These are phyloP conservation scores for Telmatochromis bifrenatus DNA, from an alignment of 2,113 vertebrate species.

Conservation along the genomic window DNA sequence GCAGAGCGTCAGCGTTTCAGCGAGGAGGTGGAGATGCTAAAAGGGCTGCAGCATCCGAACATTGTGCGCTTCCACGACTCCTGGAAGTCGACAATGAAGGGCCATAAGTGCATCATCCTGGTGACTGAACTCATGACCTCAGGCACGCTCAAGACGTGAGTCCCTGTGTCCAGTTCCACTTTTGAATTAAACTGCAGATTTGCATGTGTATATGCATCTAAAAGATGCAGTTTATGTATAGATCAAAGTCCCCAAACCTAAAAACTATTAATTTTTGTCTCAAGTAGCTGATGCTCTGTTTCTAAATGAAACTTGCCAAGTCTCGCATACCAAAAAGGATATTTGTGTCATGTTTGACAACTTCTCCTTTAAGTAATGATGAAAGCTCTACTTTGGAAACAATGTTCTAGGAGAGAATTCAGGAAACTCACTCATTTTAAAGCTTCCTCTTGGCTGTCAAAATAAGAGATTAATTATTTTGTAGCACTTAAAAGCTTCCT, in stretches of 20 bases:
- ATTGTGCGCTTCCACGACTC: constrained; percentile 98
- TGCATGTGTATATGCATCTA: not conserved
- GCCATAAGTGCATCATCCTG: constrained; percentile 92
- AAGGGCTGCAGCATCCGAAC: constrained; percentile 95
- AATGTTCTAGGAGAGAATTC: not conserved
- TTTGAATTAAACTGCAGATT: not conserved
- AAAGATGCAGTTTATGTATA: not conserved
- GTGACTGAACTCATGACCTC: constrained; percentile 98
- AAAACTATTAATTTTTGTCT: not conserved
- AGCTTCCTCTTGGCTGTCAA: constrained; percentile 14
- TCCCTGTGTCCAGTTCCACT: not conserved
- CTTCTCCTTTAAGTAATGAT: not conserved
- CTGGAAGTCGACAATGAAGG: constrained; percentile 90
- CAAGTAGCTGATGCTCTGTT: not conserved
- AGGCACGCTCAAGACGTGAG: constrained; percentile 96
- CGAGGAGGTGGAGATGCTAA: constrained; percentile 97
- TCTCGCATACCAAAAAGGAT: not conserved
- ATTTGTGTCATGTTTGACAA: not conserved
- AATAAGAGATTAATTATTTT: not conserved
- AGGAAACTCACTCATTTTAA: not conserved
- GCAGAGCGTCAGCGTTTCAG: constrained; percentile 91
- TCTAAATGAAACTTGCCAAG: not conserved
- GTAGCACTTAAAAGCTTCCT: not conserved
- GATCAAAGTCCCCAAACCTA: not conserved
- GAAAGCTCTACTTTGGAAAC: not conserved